These are phyloP conservation scores for Homalodisca vitripennis DNA, from an alignment of 1,140 invertebrate genomes.

Conservation along the genomic window DNA sequence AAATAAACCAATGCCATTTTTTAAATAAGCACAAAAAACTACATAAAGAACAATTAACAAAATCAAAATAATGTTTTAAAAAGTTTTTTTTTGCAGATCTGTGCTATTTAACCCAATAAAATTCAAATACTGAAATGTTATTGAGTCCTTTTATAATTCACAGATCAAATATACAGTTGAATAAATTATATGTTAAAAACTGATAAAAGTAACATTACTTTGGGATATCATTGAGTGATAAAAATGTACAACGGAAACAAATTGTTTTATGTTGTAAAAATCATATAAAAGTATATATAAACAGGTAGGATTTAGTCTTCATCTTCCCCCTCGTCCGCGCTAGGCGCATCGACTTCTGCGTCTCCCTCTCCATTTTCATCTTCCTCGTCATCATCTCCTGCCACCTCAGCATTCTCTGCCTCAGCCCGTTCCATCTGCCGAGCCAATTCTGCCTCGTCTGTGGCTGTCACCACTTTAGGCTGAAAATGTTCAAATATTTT, in stretches of 20 bases:
- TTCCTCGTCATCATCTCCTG: conserved; percentile 84
- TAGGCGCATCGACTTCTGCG: conserved; percentile 28
- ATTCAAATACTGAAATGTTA: too few species aligned
- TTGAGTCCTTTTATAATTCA: too few species aligned
- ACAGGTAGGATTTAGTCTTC: conserved; percentile 9
- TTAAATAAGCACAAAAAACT: too few species aligned
- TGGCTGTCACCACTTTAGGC: conserved; percentile 97
- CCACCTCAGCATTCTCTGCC: conserved; percentile 91
- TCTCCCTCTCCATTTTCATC: conserved; percentile 59
- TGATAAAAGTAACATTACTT: not conserved
- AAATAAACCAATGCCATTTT: too few species aligned
- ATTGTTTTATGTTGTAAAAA: conserved; percentile 9
- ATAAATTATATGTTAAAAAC: too few species aligned
- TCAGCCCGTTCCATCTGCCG: conserved; percentile 92
- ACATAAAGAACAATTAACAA: too few species aligned
- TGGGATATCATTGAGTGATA: not conserved
- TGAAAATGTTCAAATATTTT: conserved; percentile 54
- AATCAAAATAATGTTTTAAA: too few species aligned
- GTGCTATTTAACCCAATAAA: too few species aligned
- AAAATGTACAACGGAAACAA: not conserved
- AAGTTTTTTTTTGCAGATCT: too few species aligned
- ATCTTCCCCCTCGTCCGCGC: conserved; percentile 7
- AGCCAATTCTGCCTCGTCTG: conserved; percentile 93
- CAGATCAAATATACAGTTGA: too few species aligned
- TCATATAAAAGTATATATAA: not conserved